A percentile compares a stretch with the other conserved stretches of the same genome.
These are phyloP conservation scores for Indicator indicator DNA, from an alignment of 2,113 vertebrate genomes.

Conservation along the genomic window DNA sequence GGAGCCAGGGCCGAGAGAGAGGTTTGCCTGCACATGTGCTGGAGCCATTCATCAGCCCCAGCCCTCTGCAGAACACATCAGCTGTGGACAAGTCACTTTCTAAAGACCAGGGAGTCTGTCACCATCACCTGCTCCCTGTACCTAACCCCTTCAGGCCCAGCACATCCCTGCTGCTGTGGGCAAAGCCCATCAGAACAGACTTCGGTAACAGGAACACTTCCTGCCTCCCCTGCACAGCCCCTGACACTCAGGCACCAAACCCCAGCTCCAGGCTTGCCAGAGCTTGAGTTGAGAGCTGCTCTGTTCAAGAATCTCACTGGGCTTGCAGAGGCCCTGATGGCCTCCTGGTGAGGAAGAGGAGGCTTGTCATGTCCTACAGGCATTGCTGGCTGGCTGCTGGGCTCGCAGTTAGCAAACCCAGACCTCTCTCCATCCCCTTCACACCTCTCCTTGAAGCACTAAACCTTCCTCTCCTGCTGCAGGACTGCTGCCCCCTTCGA, in stretches of 20 bases:
- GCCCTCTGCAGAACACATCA: neutral
- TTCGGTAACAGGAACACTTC: neutral
- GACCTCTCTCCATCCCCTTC: neutral
- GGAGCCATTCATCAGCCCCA: neutral
- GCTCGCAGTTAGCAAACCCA: neutral
- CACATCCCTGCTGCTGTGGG: neutral
- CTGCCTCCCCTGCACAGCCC: no score
- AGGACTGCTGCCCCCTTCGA: slow-evolving; percentile 90
- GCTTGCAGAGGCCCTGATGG: neutral
- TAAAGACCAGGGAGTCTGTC: neutral
- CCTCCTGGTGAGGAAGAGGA: neutral
- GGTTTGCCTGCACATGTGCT: neutral
- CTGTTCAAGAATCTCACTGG: fast-evolving
- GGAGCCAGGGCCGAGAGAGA: neutral
- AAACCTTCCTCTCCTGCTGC: neutral
- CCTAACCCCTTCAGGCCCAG: neutral
- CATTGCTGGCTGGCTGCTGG: neutral
- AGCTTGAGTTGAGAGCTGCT: neutral
- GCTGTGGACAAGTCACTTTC: fast-evolving
- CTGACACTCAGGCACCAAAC: neutral
- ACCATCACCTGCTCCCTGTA: neutral
- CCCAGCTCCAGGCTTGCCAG: fast-evolving
- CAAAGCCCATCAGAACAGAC: neutral
- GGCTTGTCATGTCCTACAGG: neutral
- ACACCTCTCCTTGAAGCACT: fast-evolving